These are phyloP conservation scores for Aurelia aurita complex sp. Pacific DNA, from an alignment of 30 jellyfish, hydroid and myxozoan genomes.

Conservation along the genomic window DNA sequence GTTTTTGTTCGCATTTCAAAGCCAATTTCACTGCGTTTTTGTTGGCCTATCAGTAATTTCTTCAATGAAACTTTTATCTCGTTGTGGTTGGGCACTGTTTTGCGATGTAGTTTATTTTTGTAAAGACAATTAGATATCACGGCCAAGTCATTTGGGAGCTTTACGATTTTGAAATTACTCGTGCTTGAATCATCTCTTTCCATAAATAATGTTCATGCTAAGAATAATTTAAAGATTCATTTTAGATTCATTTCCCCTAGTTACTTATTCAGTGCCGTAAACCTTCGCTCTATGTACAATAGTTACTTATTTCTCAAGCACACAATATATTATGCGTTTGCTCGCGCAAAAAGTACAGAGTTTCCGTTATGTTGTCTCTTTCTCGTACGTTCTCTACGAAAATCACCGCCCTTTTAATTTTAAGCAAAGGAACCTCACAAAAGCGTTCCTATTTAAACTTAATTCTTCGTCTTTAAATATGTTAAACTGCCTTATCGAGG, in stretches of 20 bases:
- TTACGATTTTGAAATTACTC: neutral
- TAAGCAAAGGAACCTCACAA: no score
- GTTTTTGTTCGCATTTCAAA: slow-evolving; percentile 50
- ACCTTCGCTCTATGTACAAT: neutral
- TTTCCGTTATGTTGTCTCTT: neutral
- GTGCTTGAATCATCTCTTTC: neutral
- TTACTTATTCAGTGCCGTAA: no score
- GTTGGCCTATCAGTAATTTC: slow-evolving; percentile 44
- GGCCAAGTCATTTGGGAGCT: slow-evolving; percentile 15
- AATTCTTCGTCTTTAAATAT: no score
- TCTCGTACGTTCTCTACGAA: neutral
- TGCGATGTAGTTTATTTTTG: neutral
- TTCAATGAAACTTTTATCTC: slow-evolving; percentile 33
- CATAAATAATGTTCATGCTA: no score
- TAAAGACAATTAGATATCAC: slow-evolving; percentile 11
- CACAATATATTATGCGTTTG: neutral
- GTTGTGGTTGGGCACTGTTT: slow-evolving; percentile 38
- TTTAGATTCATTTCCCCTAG: no score
- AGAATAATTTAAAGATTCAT: no score
- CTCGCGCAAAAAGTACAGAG: slow-evolving; percentile 1
- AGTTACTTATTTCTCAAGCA: neutral
- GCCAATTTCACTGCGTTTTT: slow-evolving; percentile 36
- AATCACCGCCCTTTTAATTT: no score
- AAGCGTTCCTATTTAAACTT: no score
- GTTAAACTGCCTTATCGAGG: no score